phyloP scores from a whole-genome alignment of 2,888 invertebrate genomes.

The Drosophila robusta region DNA sequence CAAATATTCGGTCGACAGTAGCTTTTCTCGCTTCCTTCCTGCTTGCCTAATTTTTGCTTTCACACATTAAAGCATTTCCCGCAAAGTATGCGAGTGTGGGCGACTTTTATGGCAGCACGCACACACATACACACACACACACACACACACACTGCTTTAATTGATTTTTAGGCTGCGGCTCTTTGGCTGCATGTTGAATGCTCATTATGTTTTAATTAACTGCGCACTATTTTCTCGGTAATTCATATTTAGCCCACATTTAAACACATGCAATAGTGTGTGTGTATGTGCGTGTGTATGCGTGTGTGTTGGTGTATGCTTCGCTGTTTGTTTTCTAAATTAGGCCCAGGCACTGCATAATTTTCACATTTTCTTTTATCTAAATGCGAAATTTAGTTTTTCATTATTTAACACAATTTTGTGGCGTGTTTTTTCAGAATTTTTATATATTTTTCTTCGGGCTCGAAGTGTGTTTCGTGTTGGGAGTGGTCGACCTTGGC shows the following conservation, averaged over 20 bases:
- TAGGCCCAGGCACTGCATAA: slow-evolving; percentile 64
- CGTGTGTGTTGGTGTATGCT: slow-evolving; percentile 21
- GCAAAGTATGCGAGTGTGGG: slow-evolving; percentile 31
- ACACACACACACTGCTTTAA: slow-evolving; percentile 38
- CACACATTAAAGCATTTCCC: slow-evolving; percentile 62
- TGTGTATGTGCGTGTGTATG: slow-evolving; percentile 16
- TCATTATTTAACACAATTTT: slow-evolving; percentile 71
- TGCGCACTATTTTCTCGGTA: slow-evolving; percentile 71
- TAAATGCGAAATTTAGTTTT: slow-evolving; percentile 77
- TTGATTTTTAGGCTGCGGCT: slow-evolving; percentile 56
- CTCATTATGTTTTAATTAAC: slow-evolving; percentile 80
- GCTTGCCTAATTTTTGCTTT: slow-evolving; percentile 6
- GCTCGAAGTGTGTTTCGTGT: neutral
- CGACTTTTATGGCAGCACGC: slow-evolving; percentile 16
- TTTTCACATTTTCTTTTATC: slow-evolving; percentile 75
- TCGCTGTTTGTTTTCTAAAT: slow-evolving; percentile 67
- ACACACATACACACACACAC: slow-evolving; percentile 15
- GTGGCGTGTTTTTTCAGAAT: slow-evolving; percentile 35
- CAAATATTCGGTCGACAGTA: neutral
- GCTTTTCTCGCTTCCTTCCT: neutral
- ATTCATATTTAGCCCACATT: slow-evolving; percentile 70
- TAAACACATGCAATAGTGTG: slow-evolving; percentile 21
- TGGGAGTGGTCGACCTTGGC: slow-evolving; percentile 54
- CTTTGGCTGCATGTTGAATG: slow-evolving; percentile 62
- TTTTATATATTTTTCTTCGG: neutral